Evolutionary conservation across 2,888 invertebrate genomes (phyloP).

Genomic region (Sesia bembeciformis): DNA sequence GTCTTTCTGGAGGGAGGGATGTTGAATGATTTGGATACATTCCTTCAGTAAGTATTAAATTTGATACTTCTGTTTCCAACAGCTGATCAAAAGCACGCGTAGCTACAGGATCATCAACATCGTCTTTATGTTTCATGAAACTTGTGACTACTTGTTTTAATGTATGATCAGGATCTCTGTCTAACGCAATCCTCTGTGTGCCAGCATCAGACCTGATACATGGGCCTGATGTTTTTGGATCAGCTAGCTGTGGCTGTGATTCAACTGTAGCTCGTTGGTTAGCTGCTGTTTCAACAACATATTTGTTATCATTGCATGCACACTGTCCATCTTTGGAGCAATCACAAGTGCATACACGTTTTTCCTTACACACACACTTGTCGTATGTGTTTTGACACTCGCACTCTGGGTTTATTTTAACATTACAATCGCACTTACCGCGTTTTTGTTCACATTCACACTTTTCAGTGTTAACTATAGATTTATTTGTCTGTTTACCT

Average conservation of each 20-base stretch:
- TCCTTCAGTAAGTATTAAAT: conserved; percentile 21
- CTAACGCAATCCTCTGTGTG: background rate
- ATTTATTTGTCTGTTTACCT: no score
- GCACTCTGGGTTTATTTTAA: no score
- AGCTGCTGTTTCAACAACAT: background rate
- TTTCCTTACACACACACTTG: no score
- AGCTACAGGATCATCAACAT: conserved; percentile 29
- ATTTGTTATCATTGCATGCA: background rate
- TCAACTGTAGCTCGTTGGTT: background rate
- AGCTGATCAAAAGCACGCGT: conserved; percentile 29
- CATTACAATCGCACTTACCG: no score
- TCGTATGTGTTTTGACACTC: no score
- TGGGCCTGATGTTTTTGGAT: conserved; percentile 5
- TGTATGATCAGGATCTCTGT: conserved; percentile 21
- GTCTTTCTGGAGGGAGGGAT: conserved; percentile 16
- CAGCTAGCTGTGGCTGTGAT: conserved; percentile 8
- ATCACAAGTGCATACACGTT: no score
- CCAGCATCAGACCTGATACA: conserved; percentile 4
- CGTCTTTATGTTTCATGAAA: conserved; percentile 33
- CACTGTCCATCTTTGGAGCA: no score
- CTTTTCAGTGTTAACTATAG: no score
- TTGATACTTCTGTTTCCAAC: conserved; percentile 31
- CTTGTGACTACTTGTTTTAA: conserved; percentile 33
- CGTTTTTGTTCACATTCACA: conserved; percentile 9
- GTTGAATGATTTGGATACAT: conserved; percentile 26